Evolutionary conservation across 1,140 invertebrate genomes (phyloP).

Genomic region (Drosophila subpulchrella): DNA sequence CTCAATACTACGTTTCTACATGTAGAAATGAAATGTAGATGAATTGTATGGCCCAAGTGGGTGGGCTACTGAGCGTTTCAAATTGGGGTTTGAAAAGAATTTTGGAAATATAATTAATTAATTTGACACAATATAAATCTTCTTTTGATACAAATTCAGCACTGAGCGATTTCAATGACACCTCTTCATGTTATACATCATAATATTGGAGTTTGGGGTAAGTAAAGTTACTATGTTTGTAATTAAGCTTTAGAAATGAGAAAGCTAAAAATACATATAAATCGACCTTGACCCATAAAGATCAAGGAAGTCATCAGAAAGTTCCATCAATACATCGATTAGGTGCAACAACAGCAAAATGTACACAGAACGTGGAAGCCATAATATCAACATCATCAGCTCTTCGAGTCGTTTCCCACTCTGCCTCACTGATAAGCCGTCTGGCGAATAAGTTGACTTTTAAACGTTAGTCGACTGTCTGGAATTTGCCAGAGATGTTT

Average conservation of each 20-base stretch:
- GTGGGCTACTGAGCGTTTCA: too few relatives aligned
- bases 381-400: constrained; percentile 33
- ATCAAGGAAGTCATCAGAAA: constrained; percentile 11
- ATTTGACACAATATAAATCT: too few relatives aligned
- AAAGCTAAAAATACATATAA: not conserved
- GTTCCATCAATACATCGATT: constrained; percentile 38
- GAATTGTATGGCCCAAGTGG: too few relatives aligned
- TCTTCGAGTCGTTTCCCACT: constrained; percentile 23
- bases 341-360: constrained; percentile 5
- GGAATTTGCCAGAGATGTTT: constrained; percentile 39
- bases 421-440: constrained; percentile 51
- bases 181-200: too few relatives aligned
- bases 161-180: too few relatives aligned
- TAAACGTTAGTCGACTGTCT: constrained; percentile 27
- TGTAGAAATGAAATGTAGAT: constrained; percentile 1
- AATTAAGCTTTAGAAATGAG: not conserved
- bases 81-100: too few relatives aligned
- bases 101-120: too few relatives aligned
- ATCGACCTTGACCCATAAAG: not conserved
- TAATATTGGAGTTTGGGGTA: too few relatives aligned
- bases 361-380: constrained; percentile 36
- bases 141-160: too few relatives aligned
- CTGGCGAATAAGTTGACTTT: constrained; percentile 20
- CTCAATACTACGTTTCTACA: not conserved
- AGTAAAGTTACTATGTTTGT: too few relatives aligned